A percentile compares a stretch with the other conserved stretches of the same genome.
Conservation (phyloP, 2,113 vertebrate genomes). For the Recurvirostra avosetta region DNA sequence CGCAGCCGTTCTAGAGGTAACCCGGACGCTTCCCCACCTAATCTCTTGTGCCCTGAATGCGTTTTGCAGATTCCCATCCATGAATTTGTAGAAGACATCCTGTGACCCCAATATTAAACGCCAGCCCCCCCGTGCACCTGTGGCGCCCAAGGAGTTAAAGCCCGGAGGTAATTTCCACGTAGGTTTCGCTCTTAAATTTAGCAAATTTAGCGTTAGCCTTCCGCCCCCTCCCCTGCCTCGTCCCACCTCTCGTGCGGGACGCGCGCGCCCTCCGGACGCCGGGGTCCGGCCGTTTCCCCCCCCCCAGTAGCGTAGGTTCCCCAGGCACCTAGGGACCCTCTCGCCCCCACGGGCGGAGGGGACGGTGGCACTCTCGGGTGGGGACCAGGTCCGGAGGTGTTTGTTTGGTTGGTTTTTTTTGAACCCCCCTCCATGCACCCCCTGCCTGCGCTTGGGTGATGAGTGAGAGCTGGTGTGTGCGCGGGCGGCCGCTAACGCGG, state of each 20-base stretch:
- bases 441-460: not conserved
- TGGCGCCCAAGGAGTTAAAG: constrained; percentile 68
- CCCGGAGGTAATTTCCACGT: constrained; percentile 51
- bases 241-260: accelerated
- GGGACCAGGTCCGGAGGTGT: not conserved
- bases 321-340: not conserved
- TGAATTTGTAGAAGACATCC: constrained; percentile 78
- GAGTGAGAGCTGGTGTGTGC: not conserved
- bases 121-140: constrained; percentile 43
- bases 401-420: too few species aligned
- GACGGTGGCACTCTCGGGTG: not conserved
- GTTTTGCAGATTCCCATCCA: constrained; percentile 82
- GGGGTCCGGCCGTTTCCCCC: not conserved
- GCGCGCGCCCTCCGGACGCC: accelerated
- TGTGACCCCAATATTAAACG: constrained; percentile 56
- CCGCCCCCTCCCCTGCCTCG: too few species aligned
- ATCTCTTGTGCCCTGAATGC: constrained; percentile 77
- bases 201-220: not conserved
- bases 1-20: not conserved
- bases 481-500: not conserved
- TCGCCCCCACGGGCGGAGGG: accelerated
- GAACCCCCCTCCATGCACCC: not conserved
- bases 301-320: not conserved
- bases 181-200: not conserved
- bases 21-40: constrained; percentile 50